Percentiles rank a stretch among this genome's conserved stretches.
These are phyloP conservation scores for Cephus cinctus DNA, from an alignment of 1,140 invertebrate species.

Conservation along the genomic window DNA sequence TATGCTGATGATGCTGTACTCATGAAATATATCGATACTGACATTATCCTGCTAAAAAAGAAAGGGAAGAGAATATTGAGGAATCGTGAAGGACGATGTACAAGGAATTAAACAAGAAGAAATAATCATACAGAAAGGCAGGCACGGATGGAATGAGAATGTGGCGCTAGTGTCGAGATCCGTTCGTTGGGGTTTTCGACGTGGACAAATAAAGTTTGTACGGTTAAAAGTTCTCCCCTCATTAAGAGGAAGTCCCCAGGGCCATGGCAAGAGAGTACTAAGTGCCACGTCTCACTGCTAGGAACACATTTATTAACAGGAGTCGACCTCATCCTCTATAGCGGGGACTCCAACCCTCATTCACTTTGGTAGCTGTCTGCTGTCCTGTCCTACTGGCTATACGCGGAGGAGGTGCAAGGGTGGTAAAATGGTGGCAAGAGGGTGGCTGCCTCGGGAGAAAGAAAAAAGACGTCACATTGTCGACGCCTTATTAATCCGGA, in stretches of 20 bases:
- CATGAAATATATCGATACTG: too few species aligned
- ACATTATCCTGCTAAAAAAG: too few species aligned
- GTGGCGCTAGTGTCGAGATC: too few species aligned
- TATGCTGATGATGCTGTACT: too few species aligned
- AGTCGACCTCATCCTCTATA: constrained; percentile 32
- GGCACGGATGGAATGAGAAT: too few species aligned
- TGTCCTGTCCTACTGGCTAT: constrained; percentile 40
- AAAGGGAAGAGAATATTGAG: too few species aligned
- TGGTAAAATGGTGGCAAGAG: too few species aligned
- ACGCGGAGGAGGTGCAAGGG: too few species aligned
- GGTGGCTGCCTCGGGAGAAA: constrained; percentile 22
- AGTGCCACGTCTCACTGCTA: constrained; percentile 24
- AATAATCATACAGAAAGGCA: too few species aligned
- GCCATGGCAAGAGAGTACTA: constrained; percentile 27
- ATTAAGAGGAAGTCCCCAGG: constrained; percentile 44
- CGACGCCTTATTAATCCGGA: constrained; percentile 56
- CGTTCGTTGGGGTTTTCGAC: constrained; percentile 12
- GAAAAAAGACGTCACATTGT: constrained; percentile 53
- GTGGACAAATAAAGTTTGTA: constrained; percentile 27
- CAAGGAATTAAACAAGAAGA: too few species aligned
- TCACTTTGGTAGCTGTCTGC: constrained; percentile 45
- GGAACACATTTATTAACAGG: constrained; percentile 51
- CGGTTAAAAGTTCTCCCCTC: constrained; percentile 49
- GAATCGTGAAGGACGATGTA: too few species aligned
- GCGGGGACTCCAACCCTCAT: constrained; percentile 33